Base-by-base conservation (phyloP, 2,888 invertebrate species). In the Leptopilina drosophilae region DNA sequence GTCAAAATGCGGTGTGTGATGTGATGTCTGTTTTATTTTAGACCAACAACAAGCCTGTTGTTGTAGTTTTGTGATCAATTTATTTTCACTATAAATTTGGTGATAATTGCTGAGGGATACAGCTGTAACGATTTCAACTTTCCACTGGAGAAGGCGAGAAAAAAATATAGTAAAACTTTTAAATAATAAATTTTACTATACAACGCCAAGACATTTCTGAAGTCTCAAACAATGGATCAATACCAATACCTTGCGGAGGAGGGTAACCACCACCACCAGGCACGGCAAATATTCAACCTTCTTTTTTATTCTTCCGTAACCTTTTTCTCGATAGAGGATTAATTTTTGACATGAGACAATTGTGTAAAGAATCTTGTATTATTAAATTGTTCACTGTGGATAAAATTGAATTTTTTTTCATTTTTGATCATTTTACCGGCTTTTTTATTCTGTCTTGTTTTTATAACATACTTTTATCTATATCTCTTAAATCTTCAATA, bases 211-310 rank as follows among this genome's bases (percentile, higher is more conserved):
- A 79, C 78, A 84, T 83, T 85, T 77, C 80, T 82, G 76, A 81
- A 81, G 82, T 80, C 86, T 80, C 86, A 87, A 89, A 88, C 89
- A 88, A 90, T 89, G 89, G 90, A 90, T 90, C 90, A 90, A 90
- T 89, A 88, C 86, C 82, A 80, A 85, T 87, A 86, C 86, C 82
- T 87, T 83, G 79, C 82, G 78, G 83, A 83, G 83, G 78, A 86
- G 87, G 86, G 84, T 83, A 82, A 84, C 80, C 79, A 84, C 76
- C 33, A 33, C 33, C 59, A 84, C 76, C 59, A 78, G 40, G 73
- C 84, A 87, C 83, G 82, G 75, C 81, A 78, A 82, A 83, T 69
- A 84, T 83, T 85, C 80, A 56, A 78, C 65, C 8, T 67, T 78
- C 67, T 75, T 79, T 20, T 80, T 6, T 64, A 40, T n/a, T 64